Percentiles rank a stretch among this genome's conserved stretches.
Evolutionary conservation across 2,797 vertebrate species (phyloP).

Genomic region (Acanthis flammea): DNA sequence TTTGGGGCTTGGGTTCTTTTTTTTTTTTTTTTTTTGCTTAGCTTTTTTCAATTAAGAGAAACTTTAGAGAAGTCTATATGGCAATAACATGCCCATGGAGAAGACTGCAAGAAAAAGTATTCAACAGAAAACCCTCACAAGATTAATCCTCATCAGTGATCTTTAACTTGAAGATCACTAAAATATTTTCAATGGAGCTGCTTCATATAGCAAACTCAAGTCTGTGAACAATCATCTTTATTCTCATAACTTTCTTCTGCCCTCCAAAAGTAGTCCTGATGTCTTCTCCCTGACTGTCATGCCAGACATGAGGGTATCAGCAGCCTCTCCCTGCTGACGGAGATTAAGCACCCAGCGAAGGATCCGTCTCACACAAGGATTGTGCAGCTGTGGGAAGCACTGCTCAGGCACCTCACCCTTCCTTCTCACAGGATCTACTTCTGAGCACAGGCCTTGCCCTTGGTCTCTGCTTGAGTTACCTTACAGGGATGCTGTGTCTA

Average conservation of each 20-base stretch:
- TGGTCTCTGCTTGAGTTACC: accelerated
- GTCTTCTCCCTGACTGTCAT: not conserved
- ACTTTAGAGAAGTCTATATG: not conserved
- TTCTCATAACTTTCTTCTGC: not conserved
- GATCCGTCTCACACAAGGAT: accelerated
- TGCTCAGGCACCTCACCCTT: not conserved
- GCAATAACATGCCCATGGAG: not conserved
- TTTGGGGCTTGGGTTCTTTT: accelerated
- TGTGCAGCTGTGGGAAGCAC: not conserved
- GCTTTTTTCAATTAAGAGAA: not conserved
- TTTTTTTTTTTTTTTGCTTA: not conserved
- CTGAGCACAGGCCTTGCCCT: not conserved
- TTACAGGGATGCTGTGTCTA: not conserved
- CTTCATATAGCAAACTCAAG: not conserved
- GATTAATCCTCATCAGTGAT: not conserved
- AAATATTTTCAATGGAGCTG: not conserved
- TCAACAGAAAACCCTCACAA: not conserved
- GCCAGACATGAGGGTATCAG: not conserved
- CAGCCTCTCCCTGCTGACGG: accelerated
- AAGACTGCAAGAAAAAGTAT: not conserved
- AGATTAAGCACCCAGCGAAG: not conserved
- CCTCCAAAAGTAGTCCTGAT: not conserved
- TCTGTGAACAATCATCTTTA: not conserved
- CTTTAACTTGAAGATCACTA: accelerated
- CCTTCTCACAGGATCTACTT: accelerated